Conservation (phyloP, 2,113 vertebrate genomes). For the Rhodinocichla rosea region DNA sequence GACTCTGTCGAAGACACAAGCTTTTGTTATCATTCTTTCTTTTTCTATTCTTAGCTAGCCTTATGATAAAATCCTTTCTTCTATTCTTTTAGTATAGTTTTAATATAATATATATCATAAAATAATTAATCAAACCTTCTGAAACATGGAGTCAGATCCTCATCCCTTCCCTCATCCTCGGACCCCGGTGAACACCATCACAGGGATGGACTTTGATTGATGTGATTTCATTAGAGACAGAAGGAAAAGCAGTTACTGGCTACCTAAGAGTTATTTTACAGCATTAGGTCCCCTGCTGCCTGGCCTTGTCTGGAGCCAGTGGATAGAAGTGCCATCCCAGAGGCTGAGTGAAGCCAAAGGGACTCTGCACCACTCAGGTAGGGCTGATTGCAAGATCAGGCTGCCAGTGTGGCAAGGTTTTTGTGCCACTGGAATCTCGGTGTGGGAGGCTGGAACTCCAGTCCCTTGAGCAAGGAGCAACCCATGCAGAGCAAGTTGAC, state of each 20-base stretch:
- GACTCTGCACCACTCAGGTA: background rate
- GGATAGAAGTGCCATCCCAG: background rate
- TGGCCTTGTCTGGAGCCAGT: background rate
- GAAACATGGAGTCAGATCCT: too few relatives aligned
- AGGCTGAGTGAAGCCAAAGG: background rate
- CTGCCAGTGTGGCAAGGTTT: rapidly evolving
- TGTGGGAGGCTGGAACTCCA: background rate
- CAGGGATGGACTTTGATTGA: background rate
- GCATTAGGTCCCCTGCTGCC: background rate
- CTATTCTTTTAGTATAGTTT: too few relatives aligned
- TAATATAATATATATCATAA: too few relatives aligned
- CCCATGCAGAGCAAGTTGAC: background rate
- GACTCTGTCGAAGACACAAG: too few relatives aligned
- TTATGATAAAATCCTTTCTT: too few relatives aligned
- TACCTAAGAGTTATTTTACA: background rate
- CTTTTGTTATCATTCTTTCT: too few relatives aligned
- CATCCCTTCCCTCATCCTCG: too few relatives aligned
- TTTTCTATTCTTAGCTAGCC: too few relatives aligned
- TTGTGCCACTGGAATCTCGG: background rate
- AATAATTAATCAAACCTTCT: too few relatives aligned
- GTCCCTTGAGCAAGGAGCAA: background rate
- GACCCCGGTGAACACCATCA: too few relatives aligned
- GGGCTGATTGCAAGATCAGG: background rate
- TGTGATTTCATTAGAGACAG: background rate
- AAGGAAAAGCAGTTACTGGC: background rate